Evolutionary conservation across 2,113 vertebrate genomes (phyloP).

Genomic region (Cricetomys ansorgei): DNA sequence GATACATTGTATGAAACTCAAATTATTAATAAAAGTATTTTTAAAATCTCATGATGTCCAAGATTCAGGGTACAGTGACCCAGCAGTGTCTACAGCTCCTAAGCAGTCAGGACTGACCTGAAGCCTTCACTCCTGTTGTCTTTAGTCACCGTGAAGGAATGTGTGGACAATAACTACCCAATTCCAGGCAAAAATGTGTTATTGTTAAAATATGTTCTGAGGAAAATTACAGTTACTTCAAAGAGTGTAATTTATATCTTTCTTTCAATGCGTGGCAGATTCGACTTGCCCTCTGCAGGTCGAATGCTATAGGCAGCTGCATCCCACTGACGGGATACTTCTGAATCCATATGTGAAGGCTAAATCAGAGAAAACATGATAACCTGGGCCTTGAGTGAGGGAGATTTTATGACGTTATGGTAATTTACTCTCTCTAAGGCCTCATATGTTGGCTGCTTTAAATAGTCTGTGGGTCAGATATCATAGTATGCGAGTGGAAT

Average conservation of each 20-base stretch:
- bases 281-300: background rate
- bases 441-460: background rate
- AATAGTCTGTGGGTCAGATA: background rate
- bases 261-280: constrained; percentile 35
- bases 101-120: background rate
- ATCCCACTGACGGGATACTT: background rate
- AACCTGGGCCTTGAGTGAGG: background rate
- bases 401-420: constrained; percentile 3
- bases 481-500: background rate
- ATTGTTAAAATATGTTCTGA: constrained; percentile 1
- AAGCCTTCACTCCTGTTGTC: background rate
- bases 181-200: background rate
- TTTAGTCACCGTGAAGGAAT: background rate
- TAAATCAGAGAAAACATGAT: constrained; percentile 28
- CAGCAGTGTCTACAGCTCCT: background rate
- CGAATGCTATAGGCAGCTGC: background rate
- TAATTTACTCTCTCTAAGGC: constrained; percentile 34
- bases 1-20: too few species aligned
- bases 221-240: constrained; percentile 36
- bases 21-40: too few species aligned
- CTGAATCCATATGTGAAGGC: background rate
- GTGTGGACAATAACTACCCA: background rate
- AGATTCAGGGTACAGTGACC: constrained; percentile 32
- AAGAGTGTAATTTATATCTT: background rate
- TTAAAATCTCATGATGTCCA: constrained; percentile 30